Percentiles rank a stretch among this genome's conserved stretches.
phyloP scores from a whole-genome alignment of 1,140 invertebrate genomes.

The Lanistes nyassanus region DNA sequence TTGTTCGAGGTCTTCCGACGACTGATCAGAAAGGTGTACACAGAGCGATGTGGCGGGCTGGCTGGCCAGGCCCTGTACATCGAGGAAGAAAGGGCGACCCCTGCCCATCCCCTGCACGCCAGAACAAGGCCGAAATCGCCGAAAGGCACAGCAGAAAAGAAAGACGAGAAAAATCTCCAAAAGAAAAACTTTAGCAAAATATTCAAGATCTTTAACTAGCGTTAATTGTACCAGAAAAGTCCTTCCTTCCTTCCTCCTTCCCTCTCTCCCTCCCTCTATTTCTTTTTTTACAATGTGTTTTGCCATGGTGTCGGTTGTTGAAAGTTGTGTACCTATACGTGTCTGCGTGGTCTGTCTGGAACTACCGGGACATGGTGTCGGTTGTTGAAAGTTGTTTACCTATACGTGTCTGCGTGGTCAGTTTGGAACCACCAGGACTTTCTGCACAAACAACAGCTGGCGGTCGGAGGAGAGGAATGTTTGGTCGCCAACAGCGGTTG shows the following conservation, averaged over 20 bases:
- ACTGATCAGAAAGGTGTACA: conserved; percentile 57
- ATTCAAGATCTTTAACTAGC: conserved; percentile 63
- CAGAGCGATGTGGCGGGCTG: conserved; percentile 53
- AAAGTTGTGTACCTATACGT: no score
- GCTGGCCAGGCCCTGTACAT: conserved; percentile 55
- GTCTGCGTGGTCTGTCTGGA: no score
- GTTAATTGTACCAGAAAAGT: background rate
- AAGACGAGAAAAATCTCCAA: conserved; percentile 51
- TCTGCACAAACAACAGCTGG: no score
- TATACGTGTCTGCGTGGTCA: no score
- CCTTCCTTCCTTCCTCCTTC: conserved; percentile 10
- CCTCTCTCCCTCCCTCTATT: no score
- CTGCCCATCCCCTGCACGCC: conserved; percentile 34
- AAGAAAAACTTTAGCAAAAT: conserved; percentile 64
- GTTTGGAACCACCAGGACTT: no score
- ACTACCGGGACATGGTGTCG: no score
- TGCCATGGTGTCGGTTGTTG: no score
- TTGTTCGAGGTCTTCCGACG: conserved; percentile 64
- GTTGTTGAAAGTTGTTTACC: no score
- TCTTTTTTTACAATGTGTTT: no score
- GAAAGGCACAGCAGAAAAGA: conserved; percentile 44
- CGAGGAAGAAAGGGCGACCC: conserved; percentile 49
- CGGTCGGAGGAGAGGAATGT: no score
- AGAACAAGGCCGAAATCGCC: conserved; percentile 54
- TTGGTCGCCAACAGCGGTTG: no score